Evolutionary conservation across 1,140 invertebrate species (phyloP), one percentile per base, ranked within the genome.

Genomic region (Drosophila grimshawi): DNA sequence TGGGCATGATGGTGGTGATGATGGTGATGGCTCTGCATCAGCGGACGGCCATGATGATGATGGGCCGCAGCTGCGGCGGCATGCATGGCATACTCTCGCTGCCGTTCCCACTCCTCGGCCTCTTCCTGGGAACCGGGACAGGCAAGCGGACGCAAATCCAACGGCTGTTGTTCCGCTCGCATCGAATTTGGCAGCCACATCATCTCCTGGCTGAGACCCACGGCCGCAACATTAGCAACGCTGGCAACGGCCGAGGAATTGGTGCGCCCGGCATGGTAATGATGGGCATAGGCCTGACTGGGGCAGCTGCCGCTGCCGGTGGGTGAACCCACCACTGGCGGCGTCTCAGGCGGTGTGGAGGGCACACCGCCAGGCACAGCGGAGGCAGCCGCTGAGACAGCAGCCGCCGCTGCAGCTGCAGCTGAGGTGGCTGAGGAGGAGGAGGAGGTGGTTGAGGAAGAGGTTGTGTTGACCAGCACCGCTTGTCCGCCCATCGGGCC

Each of bases 61-160:
- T 78, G 82, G 4, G 90, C 90, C 1, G 88, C 88, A n/a, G 77
- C 75, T 3, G 90, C 90, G 0, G 88, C 88, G 7, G 77, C 75
- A 30, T 91, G 93, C 68, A 94, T 91, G 1, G 85, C 83, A 63
- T 94, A 94, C 27, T 95, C 95, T 49, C 94, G 93, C 46, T 92
- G 90, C 4, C 95, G 92, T 59, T 95, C 94, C 94, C 94, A 95
- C 57, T 95, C 95, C 62, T 93, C 93, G 4, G 81, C 85, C 55
- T 90, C 86, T 65, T 92, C 94, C 33, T 93, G 93, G 33, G 93
- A 94, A 0, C 81, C 82, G 63, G 94, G 93, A 69, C 95, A 96
- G 69, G 95, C 95, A 30, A 93, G 76, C 0, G 96, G 96, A 68
- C 97, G 94, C 76, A 98, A 93, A 81, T 98, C 97, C 10, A 98